Conservation (phyloP, 2,113 vertebrate species). For the Sardina pilchardus region DNA sequence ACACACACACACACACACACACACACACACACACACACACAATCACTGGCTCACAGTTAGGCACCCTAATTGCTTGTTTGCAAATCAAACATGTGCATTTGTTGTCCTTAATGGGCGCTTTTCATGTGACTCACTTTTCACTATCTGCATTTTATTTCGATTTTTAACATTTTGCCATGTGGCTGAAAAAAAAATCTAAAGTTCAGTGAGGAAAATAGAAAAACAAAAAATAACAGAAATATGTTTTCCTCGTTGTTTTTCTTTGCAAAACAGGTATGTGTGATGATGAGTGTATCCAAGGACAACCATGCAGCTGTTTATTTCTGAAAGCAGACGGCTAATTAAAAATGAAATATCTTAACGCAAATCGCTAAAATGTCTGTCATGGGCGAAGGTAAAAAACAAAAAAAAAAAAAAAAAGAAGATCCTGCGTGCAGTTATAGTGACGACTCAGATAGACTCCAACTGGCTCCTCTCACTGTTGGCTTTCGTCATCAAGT, state of each 20-base stretch:
- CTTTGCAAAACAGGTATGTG: background rate
- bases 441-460: background rate
- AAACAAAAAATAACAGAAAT: too few species aligned
- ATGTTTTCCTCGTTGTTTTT: too few species aligned
- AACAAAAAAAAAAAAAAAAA: background rate
- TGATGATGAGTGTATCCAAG: background rate
- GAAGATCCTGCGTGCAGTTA: background rate
- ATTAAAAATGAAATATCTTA: background rate
- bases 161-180: conserved; percentile 33
- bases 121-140: conserved; percentile 25
- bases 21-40: background rate
- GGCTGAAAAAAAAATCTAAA: background rate
- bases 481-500: too few species aligned
- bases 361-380: background rate
- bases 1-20: background rate
- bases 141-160: conserved; percentile 21
- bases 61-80: conserved; percentile 44
- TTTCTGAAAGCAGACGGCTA: background rate
- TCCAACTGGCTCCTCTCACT: background rate
- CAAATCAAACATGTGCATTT: conserved; percentile 45
- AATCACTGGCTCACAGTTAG: conserved; percentile 4
- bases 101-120: conserved; percentile 42
- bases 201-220: too few species aligned
- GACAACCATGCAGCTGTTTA: background rate
- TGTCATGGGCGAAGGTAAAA: background rate